phyloP scores from a whole-genome alignment of 2,113 vertebrate genomes.

The Dunckerocampus dactyliophorus region DNA sequence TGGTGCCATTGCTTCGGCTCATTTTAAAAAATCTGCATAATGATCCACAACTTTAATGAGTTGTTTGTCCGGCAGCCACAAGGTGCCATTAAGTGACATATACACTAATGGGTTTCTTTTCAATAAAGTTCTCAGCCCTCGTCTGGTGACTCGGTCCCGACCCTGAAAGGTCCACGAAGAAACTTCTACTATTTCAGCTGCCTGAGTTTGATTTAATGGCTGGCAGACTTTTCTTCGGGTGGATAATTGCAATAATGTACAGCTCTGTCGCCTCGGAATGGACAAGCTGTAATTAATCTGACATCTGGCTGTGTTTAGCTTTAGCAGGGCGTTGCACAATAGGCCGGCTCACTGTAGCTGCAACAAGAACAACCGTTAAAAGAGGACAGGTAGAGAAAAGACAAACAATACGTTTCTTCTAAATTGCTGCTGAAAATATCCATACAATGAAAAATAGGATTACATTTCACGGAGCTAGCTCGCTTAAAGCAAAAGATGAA shows the following conservation, averaged over 20 bases:
- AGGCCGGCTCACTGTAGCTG: constrained; percentile 11
- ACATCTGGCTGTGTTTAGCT: constrained; percentile 57
- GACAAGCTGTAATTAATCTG: constrained; percentile 47
- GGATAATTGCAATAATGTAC: constrained; percentile 55
- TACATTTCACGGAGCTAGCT: background rate
- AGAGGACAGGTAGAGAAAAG: constrained; percentile 8
- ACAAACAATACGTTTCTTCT: constrained; percentile 17
- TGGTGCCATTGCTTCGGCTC: too few species aligned
- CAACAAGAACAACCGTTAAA: background rate
- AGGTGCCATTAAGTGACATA: background rate
- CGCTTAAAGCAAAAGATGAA: too few species aligned
- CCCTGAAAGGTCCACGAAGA: constrained; percentile 1
- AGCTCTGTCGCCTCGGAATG: constrained; percentile 39
- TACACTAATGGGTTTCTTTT: too few species aligned
- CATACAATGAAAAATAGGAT: constrained; percentile 2
- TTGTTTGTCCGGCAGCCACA: too few species aligned
- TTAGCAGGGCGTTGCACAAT: constrained; percentile 38
- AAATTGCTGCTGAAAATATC: constrained; percentile 25
- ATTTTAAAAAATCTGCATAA: background rate
- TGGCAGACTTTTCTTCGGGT: constrained; percentile 38
- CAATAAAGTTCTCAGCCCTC: background rate
- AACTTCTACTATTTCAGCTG: constrained; percentile 50
- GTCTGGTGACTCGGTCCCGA: constrained; percentile 6
- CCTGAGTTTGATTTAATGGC: constrained; percentile 30
- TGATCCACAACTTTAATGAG: background rate